A percentile compares a stretch with the other conserved stretches of the same genome.
Conservation (phyloP, 2,113 vertebrate genomes). For the Xerus inauris region DNA sequence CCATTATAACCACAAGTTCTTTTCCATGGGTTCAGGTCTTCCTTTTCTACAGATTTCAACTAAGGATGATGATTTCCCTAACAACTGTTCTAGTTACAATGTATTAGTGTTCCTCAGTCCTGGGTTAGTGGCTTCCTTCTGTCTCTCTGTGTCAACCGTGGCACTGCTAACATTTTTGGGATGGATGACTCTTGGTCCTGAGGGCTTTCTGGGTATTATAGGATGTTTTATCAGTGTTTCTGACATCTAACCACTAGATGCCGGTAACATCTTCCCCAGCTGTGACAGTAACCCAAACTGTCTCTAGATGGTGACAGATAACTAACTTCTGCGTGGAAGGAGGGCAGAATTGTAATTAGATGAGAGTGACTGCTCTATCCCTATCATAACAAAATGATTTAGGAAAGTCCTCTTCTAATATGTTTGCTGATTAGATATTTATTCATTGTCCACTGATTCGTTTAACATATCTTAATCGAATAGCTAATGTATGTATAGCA, state of each 20-base stretch:
- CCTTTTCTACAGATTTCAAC: neutral
- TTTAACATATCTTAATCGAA: neutral
- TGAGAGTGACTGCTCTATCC: neutral
- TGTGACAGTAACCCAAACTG: neutral
- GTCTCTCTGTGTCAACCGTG: neutral
- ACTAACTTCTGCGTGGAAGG: neutral
- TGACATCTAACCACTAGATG: neutral
- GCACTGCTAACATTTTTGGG: neutral
- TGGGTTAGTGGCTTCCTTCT: neutral
- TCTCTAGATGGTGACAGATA: neutral
- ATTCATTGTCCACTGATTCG: neutral
- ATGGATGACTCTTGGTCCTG: neutral
- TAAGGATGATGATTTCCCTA: neutral
- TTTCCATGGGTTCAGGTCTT: neutral
- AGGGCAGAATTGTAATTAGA: neutral
- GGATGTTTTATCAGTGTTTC: neutral
- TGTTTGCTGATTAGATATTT: neutral
- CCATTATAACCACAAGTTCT: neutral
- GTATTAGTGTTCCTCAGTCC: neutral
- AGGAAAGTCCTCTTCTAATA: neutral
- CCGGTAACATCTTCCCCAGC: neutral
- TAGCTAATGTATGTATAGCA: neutral
- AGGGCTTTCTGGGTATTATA: neutral
- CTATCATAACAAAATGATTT: neutral
- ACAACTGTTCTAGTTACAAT: neutral